Conservation (phyloP, 1,140 invertebrate species). For the Oryctes rhinoceros region DNA sequence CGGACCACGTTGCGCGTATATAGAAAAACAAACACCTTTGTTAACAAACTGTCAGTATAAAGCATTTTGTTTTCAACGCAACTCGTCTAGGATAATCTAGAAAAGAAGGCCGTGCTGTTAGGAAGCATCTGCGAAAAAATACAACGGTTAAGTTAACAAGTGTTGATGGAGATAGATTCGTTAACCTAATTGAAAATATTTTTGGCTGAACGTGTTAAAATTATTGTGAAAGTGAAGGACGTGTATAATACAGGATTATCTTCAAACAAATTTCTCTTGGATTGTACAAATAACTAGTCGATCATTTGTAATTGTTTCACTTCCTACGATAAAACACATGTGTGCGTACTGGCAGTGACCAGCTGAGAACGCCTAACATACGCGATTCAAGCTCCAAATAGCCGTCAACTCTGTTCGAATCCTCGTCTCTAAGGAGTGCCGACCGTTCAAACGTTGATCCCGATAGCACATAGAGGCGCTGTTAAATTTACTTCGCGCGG, state of each 20-base stretch:
- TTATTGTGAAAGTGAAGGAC: no score
- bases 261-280: no score
- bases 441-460: constrained; percentile 32
- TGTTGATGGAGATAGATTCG: no score
- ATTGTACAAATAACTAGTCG: background rate
- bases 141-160: no score
- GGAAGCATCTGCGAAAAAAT: no score
- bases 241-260: no score
- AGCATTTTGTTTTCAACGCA: background rate
- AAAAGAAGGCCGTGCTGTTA: background rate
- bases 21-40: constrained; percentile 12
- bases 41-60: constrained; percentile 22
- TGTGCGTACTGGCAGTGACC: background rate
- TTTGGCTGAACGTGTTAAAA: no score
- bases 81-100: background rate
- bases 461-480: constrained; percentile 17
- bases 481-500: constrained; percentile 25
- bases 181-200: no score
- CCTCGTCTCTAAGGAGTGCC: background rate
- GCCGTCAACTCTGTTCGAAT: constrained; percentile 12
- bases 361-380: background rate
- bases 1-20: background rate
- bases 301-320: constrained; percentile 29
- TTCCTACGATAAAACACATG: background rate
- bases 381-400: constrained; percentile 27